Evolutionary conservation across 2,113 vertebrate genomes (phyloP).

Genomic region (Amblyornis subalaris): DNA sequence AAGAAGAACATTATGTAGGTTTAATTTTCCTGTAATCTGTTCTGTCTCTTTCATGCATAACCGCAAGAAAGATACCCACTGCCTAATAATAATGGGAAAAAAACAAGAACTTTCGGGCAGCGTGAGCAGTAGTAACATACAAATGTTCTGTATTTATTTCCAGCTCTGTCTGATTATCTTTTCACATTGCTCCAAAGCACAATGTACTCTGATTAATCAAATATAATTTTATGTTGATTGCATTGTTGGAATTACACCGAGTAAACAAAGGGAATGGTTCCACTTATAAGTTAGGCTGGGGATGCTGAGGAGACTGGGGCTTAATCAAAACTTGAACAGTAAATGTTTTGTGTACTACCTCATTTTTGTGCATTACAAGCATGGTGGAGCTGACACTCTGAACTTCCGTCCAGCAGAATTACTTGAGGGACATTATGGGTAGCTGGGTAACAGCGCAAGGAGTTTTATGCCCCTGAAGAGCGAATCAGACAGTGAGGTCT

Average conservation of each 20-base stretch:
- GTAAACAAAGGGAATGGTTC: conserved; percentile 23
- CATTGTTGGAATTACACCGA: neutral
- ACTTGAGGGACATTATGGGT: conserved; percentile 41
- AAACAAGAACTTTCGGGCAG: neutral
- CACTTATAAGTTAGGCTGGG: conserved; percentile 26
- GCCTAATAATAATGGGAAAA: neutral
- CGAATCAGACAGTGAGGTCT: conserved; percentile 37
- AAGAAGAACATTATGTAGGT: neutral
- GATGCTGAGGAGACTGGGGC: conserved; percentile 48
- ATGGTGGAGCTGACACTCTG: conserved; percentile 35
- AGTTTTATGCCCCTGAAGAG: conserved; percentile 49
- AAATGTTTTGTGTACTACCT: conserved; percentile 72
- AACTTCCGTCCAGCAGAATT: conserved; percentile 23
- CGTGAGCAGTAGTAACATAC: neutral
- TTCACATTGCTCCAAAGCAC: conserved; percentile 52
- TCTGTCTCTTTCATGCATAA: conserved; percentile 27
- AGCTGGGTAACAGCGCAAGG: conserved; percentile 44
- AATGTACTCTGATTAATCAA: conserved; percentile 29
- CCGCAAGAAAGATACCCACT: neutral
- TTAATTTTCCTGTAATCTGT: conserved; percentile 3
- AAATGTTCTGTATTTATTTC: conserved; percentile 1
- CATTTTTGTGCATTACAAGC: conserved; percentile 68
- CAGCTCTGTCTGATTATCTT: conserved; percentile 39
- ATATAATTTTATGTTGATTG: neutral
- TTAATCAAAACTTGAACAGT: conserved; percentile 65